Base-by-base conservation (phyloP, 2,113 vertebrate genomes). In the Gallinago media region DNA sequence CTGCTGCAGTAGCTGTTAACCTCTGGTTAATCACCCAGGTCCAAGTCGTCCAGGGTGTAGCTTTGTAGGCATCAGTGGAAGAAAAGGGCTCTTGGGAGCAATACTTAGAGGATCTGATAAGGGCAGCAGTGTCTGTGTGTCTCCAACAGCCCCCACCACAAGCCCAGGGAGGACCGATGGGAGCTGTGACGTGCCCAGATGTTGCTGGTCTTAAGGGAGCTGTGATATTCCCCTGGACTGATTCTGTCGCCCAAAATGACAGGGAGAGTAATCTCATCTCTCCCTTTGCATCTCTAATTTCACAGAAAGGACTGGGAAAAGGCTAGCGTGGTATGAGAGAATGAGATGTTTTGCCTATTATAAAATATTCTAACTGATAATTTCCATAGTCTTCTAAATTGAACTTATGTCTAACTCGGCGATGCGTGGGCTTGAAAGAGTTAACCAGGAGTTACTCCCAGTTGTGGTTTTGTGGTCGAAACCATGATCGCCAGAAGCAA, bases 391-490 rank as follows among this genome's bases (percentile, higher is more conserved):
- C 76, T 52, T 87, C 87, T 71, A 27, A 58, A 31, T 11, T 17
- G 91, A 83, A 73, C 90, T 92, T 11, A 8, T 47, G 90, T 92
- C 92, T 89, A 21, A 84, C 73, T 71, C 56, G 22, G 85, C 79
- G 49, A 9, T 91, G 91, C 46, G 92, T 89, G 94, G 98, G 94
- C 65, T 97, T 94, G 97, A 98, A 98, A 97, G 98, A 97, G 98
- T 98, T 98, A 98, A 98, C 92, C 96, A 96, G 95, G 97, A 97
- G 97, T 97, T 97, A 97, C 97, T 97, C 97, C 98, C 97, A 77
- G 93, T 97, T 98, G 98, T 96, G 98, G 98, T 98, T 98, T 98
- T 98, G 98, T 98, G 98, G 98, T 98, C 98, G 98, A 98, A 98
- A 98, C 98, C 98, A 97, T 98, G 98, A 98, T 98, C 96, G 98